phyloP scores from a whole-genome alignment of 2,888 invertebrate species.

The Zelleria hepariella region DNA sequence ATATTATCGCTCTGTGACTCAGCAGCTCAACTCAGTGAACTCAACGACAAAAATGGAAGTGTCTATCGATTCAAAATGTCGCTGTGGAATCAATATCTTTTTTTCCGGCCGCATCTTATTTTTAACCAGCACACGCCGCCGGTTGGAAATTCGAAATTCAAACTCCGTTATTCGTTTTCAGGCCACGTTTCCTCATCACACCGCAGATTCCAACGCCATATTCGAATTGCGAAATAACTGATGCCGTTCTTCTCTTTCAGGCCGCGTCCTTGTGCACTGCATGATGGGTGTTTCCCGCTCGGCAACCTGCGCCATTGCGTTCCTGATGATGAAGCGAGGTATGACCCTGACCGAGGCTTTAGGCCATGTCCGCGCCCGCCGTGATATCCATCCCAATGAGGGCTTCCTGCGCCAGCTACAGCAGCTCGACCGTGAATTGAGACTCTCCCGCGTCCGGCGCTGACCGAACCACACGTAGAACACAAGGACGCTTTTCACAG shows the following conservation, averaged over 20 bases:
- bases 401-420: conserved; percentile 86
- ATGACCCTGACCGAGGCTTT: conserved; percentile 84
- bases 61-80: no score
- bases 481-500: conserved; percentile 27
- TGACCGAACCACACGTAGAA: conserved; percentile 44
- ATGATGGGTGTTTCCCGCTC: conserved; percentile 87
- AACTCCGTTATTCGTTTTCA: conserved; percentile 27
- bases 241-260: conserved; percentile 51
- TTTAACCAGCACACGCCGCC: no score
- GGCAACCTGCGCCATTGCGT: conserved; percentile 84
- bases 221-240: no score
- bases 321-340: conserved; percentile 83
- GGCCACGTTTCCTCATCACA: no score
- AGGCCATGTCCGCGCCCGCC: conserved; percentile 76
- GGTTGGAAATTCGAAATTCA: background rate
- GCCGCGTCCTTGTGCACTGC: conserved; percentile 85
- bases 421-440: conserved; percentile 75
- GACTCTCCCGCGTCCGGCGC: conserved; percentile 57
- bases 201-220: no score
- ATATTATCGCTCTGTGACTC: no score
- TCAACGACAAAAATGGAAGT: no score
- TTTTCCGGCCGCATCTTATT: no score
- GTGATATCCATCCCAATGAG: conserved; percentile 84
- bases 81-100: no score
- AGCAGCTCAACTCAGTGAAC: no score